Evolutionary conservation across 30 jellyfish, hydroid and myxozoan genomes (phyloP).

Genomic region (Aurelia sp.): DNA sequence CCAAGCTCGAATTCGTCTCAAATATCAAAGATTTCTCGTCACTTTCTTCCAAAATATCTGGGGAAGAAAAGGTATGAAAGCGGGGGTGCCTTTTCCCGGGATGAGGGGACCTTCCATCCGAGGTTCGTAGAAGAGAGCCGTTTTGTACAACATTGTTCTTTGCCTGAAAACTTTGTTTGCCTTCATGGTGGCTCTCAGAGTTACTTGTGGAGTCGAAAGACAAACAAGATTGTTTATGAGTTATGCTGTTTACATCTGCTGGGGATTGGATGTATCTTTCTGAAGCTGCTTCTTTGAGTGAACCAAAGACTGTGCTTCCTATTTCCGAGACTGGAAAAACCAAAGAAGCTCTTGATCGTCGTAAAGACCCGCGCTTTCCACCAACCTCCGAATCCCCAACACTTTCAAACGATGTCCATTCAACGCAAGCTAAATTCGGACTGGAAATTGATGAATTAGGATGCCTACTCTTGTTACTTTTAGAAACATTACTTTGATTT

Average conservation of each 20-base stretch:
- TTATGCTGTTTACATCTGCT: constrained; percentile 3
- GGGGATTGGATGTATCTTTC: neutral
- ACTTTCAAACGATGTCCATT: constrained; percentile 53
- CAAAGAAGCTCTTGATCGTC: constrained; percentile 85
- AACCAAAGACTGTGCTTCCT: constrained; percentile 11
- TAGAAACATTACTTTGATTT: neutral
- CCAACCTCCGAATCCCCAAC: constrained; percentile 28
- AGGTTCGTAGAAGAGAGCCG: constrained; percentile 9
- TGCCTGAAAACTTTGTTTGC: neutral
- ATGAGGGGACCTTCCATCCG: constrained; percentile 66
- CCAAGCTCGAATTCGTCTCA: neutral
- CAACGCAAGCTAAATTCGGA: constrained; percentile 46
- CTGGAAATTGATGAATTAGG: constrained; percentile 33
- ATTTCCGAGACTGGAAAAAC: constrained; percentile 72
- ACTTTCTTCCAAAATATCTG: constrained; percentile 37
- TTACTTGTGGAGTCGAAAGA: constrained; percentile 16
- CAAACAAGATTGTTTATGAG: constrained; percentile 13
- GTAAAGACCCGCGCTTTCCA: constrained; percentile 58
- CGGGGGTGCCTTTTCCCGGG: constrained; percentile 42
- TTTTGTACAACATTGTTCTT: neutral
- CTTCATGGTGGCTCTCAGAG: neutral
- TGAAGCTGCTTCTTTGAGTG: constrained; percentile 19
- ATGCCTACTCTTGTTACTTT: neutral
- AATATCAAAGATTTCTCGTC: neutral
- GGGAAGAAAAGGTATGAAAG: constrained; percentile 36